Evolutionary conservation across 1,140 invertebrate genomes (phyloP), one percentile per base, ranked within the genome.

Genomic region (Camponotus floridanus): DNA sequence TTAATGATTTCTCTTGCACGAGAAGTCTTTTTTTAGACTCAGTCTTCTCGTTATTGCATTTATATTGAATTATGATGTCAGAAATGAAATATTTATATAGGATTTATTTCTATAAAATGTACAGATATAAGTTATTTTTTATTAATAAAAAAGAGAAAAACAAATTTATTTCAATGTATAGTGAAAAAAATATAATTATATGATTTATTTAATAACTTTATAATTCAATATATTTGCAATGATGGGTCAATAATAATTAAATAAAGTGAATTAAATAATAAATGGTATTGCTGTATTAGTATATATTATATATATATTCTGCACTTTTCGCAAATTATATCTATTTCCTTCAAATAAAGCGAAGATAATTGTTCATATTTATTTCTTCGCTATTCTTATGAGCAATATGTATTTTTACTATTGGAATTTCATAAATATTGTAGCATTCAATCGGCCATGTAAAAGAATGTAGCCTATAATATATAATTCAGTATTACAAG

Each of bases 381-480:
- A 31, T 67, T 78, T 78, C 62, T 85, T 85, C 73, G 73, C 73
- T 78, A 55, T 39, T 85, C 33, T 78, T 26, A 51, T 36, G 31
- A 85, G 73, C 74, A 85, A 85, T 76, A 76, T 64, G 48, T 76
- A 78, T 64, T 85, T 76, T 85, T 76, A 64, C 62, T 76, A 67
- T 78, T 39, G 45, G 2, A 51, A 62, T 76, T 85, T 65, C 31
- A 21, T 51, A 57, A 76, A 64, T 64, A 64, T 1, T 42, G 26
- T 64, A 64, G 45, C n/a, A 64, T 70, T 39, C 55, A 62, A 85
- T 71, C 55, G 79, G 67, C 33, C 59, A 36, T 33, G 31, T 73
- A 62, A 74, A 61, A 74, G 31, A 61, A 73, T n/a, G 13, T 74
- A 71, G 33, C 9, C 39, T 48, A 61, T 48, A 76, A 64, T 76